Percentiles rank a stretch among this genome's conserved stretches.
These are phyloP conservation scores for Antheraea yamamai DNA, from an alignment of 2,888 invertebrate genomes.

Conservation along the genomic window DNA sequence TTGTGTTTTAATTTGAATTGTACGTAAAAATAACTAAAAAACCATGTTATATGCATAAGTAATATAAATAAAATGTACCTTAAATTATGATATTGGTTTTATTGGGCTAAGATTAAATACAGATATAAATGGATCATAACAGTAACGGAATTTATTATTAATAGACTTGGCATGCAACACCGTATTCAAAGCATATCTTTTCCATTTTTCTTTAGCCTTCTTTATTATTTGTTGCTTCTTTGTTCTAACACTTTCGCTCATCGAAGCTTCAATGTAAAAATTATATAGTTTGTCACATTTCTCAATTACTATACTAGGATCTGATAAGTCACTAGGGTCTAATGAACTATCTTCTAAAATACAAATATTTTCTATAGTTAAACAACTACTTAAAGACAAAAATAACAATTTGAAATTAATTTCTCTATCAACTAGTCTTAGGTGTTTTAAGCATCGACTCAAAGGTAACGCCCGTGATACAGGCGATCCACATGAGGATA, in stretches of 20 bases:
- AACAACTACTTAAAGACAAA: conserved; percentile 54
- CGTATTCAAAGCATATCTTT: conserved; percentile 46
- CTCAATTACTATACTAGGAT: conserved; percentile 51
- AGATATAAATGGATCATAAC: conserved; percentile 54
- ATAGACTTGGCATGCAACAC: conserved; percentile 34
- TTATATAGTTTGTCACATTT: conserved; percentile 59
- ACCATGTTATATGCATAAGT: neutral
- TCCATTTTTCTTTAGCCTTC: conserved; percentile 41
- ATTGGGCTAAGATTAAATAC: conserved; percentile 58
- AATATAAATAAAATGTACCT: conserved; percentile 9
- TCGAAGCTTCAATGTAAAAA: conserved; percentile 48
- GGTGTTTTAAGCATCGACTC: conserved; percentile 55
- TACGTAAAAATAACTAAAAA: neutral
- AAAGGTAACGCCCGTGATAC: conserved; percentile 50
- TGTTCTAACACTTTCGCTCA: conserved; percentile 36
- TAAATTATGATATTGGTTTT: conserved; percentile 38
- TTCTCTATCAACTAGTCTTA: conserved; percentile 53
- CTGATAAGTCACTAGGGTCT: conserved; percentile 40
- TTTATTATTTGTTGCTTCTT: conserved; percentile 46
- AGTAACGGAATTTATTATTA: conserved; percentile 33
- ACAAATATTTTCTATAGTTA: conserved; percentile 60
- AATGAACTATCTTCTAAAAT: conserved; percentile 45
- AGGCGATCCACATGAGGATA: conserved; percentile 41
- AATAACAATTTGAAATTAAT: conserved; percentile 58
- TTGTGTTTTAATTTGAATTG: too few species aligned